These are phyloP conservation scores for Diachrysia chrysitis DNA, from an alignment of 2,888 invertebrate genomes.

Conservation along the genomic window DNA sequence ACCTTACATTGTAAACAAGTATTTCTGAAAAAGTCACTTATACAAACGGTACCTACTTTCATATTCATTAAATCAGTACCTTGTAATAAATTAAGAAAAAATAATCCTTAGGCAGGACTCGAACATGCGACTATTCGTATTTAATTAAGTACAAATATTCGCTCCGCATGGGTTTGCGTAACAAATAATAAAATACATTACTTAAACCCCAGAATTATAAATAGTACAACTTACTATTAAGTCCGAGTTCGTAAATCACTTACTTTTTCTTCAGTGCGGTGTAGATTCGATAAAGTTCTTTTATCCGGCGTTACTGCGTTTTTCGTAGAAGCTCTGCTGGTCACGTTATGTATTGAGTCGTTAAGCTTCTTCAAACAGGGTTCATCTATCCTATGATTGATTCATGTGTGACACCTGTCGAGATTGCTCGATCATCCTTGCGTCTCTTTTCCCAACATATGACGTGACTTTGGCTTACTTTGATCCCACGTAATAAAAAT, in stretches of 20 bases:
- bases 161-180: too few relatives aligned
- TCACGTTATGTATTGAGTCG: conserved; percentile 6
- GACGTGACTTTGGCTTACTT: neutral
- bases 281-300: neutral
- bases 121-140: too few relatives aligned
- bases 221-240: neutral
- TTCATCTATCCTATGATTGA: conserved; percentile 6
- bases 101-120: too few relatives aligned
- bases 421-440: conserved; percentile 5
- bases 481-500: conserved; percentile 1
- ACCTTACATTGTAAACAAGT: too few relatives aligned
- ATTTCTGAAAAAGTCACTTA: too few relatives aligned
- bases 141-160: too few relatives aligned
- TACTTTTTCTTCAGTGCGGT: neutral
- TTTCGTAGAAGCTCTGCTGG: neutral
- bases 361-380: neutral
- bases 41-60: too few relatives aligned
- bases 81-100: too few relatives aligned
- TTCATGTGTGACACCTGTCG: conserved; percentile 6
- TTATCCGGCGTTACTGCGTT: neutral
- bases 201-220: too few relatives aligned
- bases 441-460: neutral
- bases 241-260: neutral
- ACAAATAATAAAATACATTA: too few relatives aligned
- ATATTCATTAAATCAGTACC: too few relatives aligned